Conservation (phyloP, 2,888 invertebrate genomes). For the Lamellibrachia satsuma region DNA sequence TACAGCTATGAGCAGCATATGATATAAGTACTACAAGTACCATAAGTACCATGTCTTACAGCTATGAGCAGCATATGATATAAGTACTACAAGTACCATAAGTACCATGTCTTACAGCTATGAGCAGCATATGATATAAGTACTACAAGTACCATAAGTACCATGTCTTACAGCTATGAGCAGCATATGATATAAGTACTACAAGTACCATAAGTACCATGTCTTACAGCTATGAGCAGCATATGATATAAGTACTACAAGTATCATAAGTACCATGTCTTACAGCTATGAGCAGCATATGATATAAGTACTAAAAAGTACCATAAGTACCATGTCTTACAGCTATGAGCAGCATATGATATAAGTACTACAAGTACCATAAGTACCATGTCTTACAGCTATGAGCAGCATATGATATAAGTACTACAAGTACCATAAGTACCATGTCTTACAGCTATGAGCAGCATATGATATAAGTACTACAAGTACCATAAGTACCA, state of each 20-base stretch:
- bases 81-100: not conserved
- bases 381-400: not conserved
- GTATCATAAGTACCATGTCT: no score
- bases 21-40: not conserved
- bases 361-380: not conserved
- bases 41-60: not conserved
- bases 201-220: no score
- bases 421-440: not conserved
- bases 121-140: no score
- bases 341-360: constrained; percentile 65
- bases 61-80: not conserved
- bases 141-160: not conserved
- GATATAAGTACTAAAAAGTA: not conserved
- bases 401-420: no score
- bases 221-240: no score
- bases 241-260: no score
- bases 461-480: constrained; percentile 52
- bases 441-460: constrained; percentile 56
- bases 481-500: not conserved
- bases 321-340: not conserved
- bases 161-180: no score
- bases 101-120: not conserved
- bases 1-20: not conserved
- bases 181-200: no score
- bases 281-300: constrained; percentile 65